Percentiles rank a stretch among this genome's conserved stretches.
phyloP scores from a whole-genome alignment of 2,113 vertebrate genomes.

The Pseudolaguvia tuberculata region DNA sequence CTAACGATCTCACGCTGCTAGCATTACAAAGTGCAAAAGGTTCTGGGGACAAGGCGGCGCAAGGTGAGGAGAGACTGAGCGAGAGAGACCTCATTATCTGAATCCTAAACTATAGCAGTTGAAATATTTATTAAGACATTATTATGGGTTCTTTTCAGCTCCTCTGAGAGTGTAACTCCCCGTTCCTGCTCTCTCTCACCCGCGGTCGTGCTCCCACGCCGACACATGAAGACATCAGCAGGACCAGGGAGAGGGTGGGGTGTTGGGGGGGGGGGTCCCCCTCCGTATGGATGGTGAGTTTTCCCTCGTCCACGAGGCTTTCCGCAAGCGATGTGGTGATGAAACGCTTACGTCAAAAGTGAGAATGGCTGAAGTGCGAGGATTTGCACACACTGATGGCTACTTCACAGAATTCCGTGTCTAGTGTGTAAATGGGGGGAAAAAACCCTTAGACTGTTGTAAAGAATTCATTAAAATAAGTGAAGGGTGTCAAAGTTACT shows the following conservation, averaged over 20 bases:
- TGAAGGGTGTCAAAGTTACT: slow-evolving; percentile 39
- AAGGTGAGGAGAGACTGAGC: slow-evolving; percentile 52
- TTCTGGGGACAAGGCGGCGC: slow-evolving; percentile 58
- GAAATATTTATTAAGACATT: slow-evolving; percentile 76
- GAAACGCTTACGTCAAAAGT: slow-evolving; percentile 47
- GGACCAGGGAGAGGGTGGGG: too few relatives aligned
- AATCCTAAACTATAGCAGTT: slow-evolving; percentile 60
- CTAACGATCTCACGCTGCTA: slow-evolving; percentile 71
- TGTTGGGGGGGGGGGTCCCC: not conserved
- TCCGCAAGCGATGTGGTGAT: slow-evolving; percentile 16
- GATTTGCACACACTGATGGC: slow-evolving; percentile 45
- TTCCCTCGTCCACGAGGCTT: slow-evolving; percentile 18
- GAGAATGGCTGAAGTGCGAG: slow-evolving; percentile 41
- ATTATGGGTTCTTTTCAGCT: slow-evolving; percentile 61
- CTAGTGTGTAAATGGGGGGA: slow-evolving; percentile 15
- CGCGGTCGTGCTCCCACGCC: not conserved
- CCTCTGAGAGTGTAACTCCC: slow-evolving; percentile 49
- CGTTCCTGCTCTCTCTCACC: slow-evolving; percentile 2
- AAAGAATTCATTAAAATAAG: slow-evolving; percentile 36
- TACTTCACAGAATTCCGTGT: slow-evolving; percentile 40
- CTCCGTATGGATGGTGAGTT: slow-evolving; percentile 18
- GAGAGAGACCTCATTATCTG: slow-evolving; percentile 64
- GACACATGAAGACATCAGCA: slow-evolving; percentile 37
- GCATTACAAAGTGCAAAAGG: slow-evolving; percentile 70
- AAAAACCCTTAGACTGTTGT: slow-evolving; percentile 6